Evolutionary conservation across 2,888 invertebrate genomes (phyloP), one percentile per base, ranked within the genome.

Genomic region (Petrophora chlorosata): DNA sequence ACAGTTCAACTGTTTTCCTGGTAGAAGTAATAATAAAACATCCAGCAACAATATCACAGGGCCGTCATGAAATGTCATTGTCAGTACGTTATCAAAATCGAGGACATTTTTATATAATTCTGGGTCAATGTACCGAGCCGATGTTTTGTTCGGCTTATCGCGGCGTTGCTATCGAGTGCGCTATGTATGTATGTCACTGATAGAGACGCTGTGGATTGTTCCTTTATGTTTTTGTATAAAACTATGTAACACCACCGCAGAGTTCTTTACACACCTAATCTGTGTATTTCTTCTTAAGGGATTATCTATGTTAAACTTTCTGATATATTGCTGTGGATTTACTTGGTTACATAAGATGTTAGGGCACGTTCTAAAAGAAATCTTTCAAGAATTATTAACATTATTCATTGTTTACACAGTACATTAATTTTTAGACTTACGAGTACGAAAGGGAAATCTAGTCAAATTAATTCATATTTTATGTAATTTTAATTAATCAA

Each of bases 51-150:
- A 65, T 65, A 70, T 60, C 66, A 61, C 59, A 65, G 69, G 73
- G 71, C 71, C 73, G 71, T 70, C 70, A 75, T 72, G 70, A 78
- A 87, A 87, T 88, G 85, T 89, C 89, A 89, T 79, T 88, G 87
- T 82, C 89, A 87, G 70, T 69, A 59, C 68, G 77, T 81, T 86
- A 86, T 87, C 85, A 73, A 67, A 80, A 82, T 79, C 71, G 86
- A 85, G 81, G 81, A 80, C 79, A 79, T 86, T 85, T 90, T 89
- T 87, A 86, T 87, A 88, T 87, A 88, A 89, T 85, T 86, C 78
- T 90, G 87, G 90, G 90, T 89, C 90, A 88, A 78, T 85, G 89
- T 85, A 50, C 49, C 77, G 82, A 44, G 43, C 23, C 34, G 43
- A 74, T 86, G 86, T 88, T 85, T 82, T 86, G 88, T 87, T 82